Base-by-base conservation (phyloP, 1,140 invertebrate species). In the Coelopa frigida region DNA sequence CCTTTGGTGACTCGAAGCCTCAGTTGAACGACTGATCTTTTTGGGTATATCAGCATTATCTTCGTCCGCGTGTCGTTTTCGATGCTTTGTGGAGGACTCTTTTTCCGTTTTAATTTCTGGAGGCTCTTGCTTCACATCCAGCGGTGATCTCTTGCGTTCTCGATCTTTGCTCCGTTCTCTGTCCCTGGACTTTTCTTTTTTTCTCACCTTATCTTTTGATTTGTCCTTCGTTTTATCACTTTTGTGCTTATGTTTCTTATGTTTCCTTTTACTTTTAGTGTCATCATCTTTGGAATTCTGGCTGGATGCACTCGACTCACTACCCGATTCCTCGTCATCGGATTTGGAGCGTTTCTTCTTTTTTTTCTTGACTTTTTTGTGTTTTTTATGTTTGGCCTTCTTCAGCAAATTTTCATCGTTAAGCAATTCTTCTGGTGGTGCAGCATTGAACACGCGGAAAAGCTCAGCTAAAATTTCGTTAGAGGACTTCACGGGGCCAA, bases 391-490 rank as follows among this genome's bases (percentile, higher is more conserved):
- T 42, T 78, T 75, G 3, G 56, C 58, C 43, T 71, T 72, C 23
- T 74, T 73, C 1, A 61, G 41, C 22, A 58, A 41, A 42, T 58
- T 58, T 12, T 61, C 58, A 33, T 65, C 61, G 12, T 65, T 53
- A 14, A 55, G 37, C 14, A 60, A 54, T 32, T 54, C 73, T 54
- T 76, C 71, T 7, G 78, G 77, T 32, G 78, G 79, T 44, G 73
- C 73, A 21, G 75, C 78, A 57, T 61, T 68, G 18, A 68, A 68
- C 5, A 80, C 83, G 40, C 79, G 75, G 55, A 89, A 89, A 0
- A 89, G 71, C 67, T 88, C 85, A 0, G 82, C 82, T 6, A 89
- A 71, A 56, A 89, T 87, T 61, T 89, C 83, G 61, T 80, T 83
- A 0, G 85, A 87, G 4, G 84, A 81, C 57, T 84, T 84, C 1